Conservation (phyloP, 2,888 invertebrate genomes). For the Drosophila meridionalis region DNA sequence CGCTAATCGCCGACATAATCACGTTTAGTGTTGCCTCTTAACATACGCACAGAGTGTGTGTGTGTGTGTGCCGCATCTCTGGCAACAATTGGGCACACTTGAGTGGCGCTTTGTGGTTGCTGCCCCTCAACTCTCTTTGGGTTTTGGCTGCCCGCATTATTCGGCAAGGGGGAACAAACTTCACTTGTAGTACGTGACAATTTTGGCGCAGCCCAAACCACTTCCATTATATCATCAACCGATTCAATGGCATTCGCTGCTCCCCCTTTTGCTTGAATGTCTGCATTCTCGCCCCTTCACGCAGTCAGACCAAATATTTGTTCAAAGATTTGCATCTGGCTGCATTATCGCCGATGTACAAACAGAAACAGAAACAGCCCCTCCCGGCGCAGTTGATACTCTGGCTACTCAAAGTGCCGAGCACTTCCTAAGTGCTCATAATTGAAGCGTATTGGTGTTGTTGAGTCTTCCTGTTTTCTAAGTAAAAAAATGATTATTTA, state of each 20-base stretch:
- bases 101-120: constrained; percentile 54
- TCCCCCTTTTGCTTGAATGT: constrained; percentile 6
- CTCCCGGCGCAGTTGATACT: constrained; percentile 13
- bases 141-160: constrained; percentile 47
- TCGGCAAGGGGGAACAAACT: constrained; percentile 17
- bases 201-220: constrained; percentile 62
- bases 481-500: background rate
- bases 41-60: constrained; percentile 11
- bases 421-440: constrained; percentile 32
- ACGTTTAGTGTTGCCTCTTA: constrained; percentile 71
- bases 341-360: constrained; percentile 56
- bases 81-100: constrained; percentile 42
- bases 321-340: constrained; percentile 73
- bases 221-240: constrained; percentile 37
- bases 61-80: constrained; percentile 16
- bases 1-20: constrained; percentile 74
- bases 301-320: constrained; percentile 81
- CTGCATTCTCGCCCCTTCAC: constrained; percentile 15
- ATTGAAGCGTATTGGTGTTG: constrained; percentile 8
- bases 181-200: constrained; percentile 71
- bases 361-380: constrained; percentile 1
- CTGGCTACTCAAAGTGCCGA: background rate
- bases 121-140: constrained; percentile 24
- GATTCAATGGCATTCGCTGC: constrained; percentile 33
- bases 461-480: background rate